Evolutionary conservation across 2,888 invertebrate genomes (phyloP), one percentile per base, ranked within the genome.

Genomic region (Drosophila prostipennis): DNA sequence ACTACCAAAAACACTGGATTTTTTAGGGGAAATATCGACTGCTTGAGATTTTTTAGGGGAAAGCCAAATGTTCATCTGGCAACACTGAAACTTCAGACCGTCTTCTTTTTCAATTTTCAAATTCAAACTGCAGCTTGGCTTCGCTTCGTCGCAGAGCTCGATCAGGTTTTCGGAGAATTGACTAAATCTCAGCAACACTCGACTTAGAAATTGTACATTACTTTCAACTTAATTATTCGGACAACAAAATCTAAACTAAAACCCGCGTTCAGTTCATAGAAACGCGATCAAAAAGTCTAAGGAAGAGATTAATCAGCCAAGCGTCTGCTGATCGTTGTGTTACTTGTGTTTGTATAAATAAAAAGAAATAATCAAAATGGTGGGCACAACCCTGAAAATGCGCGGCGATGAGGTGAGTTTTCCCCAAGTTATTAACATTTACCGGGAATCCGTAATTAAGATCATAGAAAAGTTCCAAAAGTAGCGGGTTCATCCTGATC

Each of bases 331-430:
- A 29, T 34, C 19, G 45, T 39, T 59, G 48, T 46, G 49, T 55
- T 63, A 60, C 57, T 64, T 73, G 65, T 76, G 58, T 71, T 26
- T 67, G 52, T 57, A 45, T 19, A 19, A 46, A 57, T 14, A 40
- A 46, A 52, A 10, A 19, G 10, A 56, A 40, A 2, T 42, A 40
- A 74, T 45, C 43, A 89, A 85, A 36, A 90, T 90, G 89, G 79
- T 77, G 72, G 82, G 84, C 71, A 77, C 80, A 55, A 76, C 75
- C 13, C 34, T 80, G 0, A 80, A 88, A 67, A 77, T 80, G 76
- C 72, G 74, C 3, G 58, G 78, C 55, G 89, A 89, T 34, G 89
- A 89, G 90, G 90, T 89, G 76, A 89, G 79, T 74, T 36, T n/a
- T 14, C 13, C 10, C 8, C 16, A 13, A 16, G 11, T 6, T 11